Evolutionary conservation across 2,797 vertebrate species (phyloP), one percentile per base, ranked within the genome.

Genomic region (Silurus lanzhouensis): DNA sequence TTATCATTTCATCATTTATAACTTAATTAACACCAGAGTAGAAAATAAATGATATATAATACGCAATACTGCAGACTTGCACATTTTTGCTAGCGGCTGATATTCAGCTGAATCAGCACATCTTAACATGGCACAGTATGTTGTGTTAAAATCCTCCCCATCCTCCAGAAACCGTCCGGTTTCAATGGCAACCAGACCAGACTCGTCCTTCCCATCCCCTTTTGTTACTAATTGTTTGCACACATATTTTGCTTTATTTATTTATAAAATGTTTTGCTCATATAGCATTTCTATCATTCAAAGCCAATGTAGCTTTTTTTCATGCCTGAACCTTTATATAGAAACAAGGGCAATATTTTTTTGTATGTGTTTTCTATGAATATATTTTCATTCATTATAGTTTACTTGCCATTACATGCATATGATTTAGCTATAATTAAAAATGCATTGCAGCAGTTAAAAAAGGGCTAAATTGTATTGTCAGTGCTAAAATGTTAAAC

Each of bases 51-150:
- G 9, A 77, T 60, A 38, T 1, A 10, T 20, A 38, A 58, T 19
- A 12, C 75, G 68, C n/a, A 83, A 52, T 10, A 52, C 58, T 67
- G 76, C 27, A 74, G 17, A 78, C 72, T 82, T 81, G 70, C 52
- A 75, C 25, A 52, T 75, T 57, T 66, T 82, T 66, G 22, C 44
- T 58, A 82, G 44, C 15, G 27, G 17, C 68, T 55, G 70, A 55
- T 85, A 70, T 71, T 64, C 63, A 61, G 84, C 84, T 78, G 83
- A 85, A 86, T 87, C 86, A 88, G 86, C 86, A 87, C 12, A 66
- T 52, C 75, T 46, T 9, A 83, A 77, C 44, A 71, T 64, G 17
- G 57, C 46, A 74, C 17, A 44, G n/a, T 58, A 44, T 17, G 15
- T 2, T 2, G 57, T 77, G 55, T 70, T 61, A 57, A 55, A 83